A percentile compares a stretch with the other conserved stretches of the same genome.
Evolutionary conservation across 2,888 invertebrate species (phyloP).

Genomic region (Junonia oenone): DNA sequence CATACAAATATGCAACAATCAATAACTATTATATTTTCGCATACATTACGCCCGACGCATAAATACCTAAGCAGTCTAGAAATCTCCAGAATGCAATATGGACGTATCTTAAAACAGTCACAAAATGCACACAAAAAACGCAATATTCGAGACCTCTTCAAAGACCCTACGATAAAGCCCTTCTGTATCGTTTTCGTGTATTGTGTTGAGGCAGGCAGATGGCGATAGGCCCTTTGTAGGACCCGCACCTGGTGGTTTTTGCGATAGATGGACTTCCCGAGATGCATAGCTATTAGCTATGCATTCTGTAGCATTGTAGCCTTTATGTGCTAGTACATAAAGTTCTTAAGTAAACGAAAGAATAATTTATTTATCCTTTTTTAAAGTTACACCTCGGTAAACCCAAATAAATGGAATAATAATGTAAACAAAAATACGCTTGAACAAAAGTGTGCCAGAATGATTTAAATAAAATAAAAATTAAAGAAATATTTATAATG

Average conservation of each 20-base stretch:
- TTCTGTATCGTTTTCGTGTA: slow-evolving; percentile 3
- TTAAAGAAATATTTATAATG: too few relatives aligned
- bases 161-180: slow-evolving; percentile 1
- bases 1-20: too few relatives aligned
- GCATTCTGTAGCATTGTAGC: not conserved
- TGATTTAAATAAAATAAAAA: not conserved
- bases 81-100: too few relatives aligned
- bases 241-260: slow-evolving; percentile 25
- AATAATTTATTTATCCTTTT: not conserved
- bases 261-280: slow-evolving; percentile 6
- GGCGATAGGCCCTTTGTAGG: slow-evolving; percentile 16
- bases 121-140: not conserved
- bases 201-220: slow-evolving; percentile 22
- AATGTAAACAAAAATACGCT: not conserved
- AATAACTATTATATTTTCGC: too few relatives aligned
- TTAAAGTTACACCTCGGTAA: not conserved
- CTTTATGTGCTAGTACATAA: not conserved
- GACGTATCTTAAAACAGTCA: slow-evolving; percentile 12
- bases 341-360: not conserved
- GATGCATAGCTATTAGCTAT: not conserved
- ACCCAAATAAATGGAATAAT: not conserved
- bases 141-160: not conserved
- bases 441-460: not conserved
- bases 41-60: too few relatives aligned
- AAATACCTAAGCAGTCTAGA: too few relatives aligned